Percentiles rank a stretch among this genome's conserved stretches.
phyloP scores from a whole-genome alignment of 2,797 vertebrate species.

The Hafferia zeledoni region DNA sequence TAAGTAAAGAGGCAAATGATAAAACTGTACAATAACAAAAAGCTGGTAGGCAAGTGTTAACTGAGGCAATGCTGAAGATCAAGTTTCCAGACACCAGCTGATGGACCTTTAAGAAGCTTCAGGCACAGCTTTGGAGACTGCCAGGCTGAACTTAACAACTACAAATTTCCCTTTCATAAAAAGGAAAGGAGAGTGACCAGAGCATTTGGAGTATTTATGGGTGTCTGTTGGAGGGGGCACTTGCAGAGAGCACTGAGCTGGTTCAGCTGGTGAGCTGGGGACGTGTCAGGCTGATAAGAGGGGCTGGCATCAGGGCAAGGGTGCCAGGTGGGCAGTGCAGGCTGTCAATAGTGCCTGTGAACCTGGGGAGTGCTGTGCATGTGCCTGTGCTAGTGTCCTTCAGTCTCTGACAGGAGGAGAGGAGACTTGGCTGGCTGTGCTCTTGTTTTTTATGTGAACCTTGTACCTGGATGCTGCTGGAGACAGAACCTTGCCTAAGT shows the following conservation, averaged over 20 bases:
- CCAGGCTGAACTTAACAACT: neutral
- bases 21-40: neutral
- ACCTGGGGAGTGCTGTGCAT: neutral
- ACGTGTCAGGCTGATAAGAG: neutral
- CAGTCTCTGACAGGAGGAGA: neutral
- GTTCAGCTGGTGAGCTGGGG: rapidly evolving
- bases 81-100: neutral
- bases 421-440: neutral
- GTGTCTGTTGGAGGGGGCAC: neutral
- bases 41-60: neutral
- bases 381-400: neutral
- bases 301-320: neutral
- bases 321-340: too few species aligned
- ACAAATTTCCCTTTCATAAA: neutral
- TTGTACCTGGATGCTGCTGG: neutral
- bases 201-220: neutral
- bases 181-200: neutral
- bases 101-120: neutral
- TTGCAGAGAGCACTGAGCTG: neutral
- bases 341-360: neutral
- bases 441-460: neutral
- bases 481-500: neutral
- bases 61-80: neutral
- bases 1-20: neutral
- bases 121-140: neutral